Evolutionary conservation across 37 sponge, comb jelly and placozoan species (phyloP), one percentile per base, ranked within the genome.

Genomic region (Sycon ciliatum): DNA sequence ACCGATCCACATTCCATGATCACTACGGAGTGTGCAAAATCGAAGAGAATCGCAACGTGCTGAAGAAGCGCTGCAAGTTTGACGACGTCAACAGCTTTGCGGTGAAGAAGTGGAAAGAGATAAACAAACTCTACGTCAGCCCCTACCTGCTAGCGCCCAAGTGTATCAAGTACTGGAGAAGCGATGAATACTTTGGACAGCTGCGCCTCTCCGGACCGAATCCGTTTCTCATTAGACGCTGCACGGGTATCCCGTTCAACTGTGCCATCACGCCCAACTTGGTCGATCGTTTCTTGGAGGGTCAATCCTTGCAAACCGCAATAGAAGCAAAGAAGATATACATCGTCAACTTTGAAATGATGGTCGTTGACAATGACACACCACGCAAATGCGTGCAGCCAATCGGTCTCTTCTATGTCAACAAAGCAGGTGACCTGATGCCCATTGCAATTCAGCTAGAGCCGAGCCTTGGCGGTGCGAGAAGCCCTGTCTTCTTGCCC

Each of bases 391-490:
- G n/a, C n/a, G n/a, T n/a, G n/a, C n/a, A n/a, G n/a, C 85, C 85
- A 26, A 29, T 75, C 5, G 69, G 80, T 46, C 74, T 85, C 1
- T 68, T 85, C 37, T 80, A 85, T 56, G 81, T 85, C 31, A 85
- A 76, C 28, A 38, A 53, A 3, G 24, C 11, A 6, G 52, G 40
- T 3, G 34, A 76, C 1, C 62, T 80, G 34, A 49, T 76, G 4
- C 85, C 85, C 0, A 85, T 85, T 57, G 85, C 85, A 29, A 85
- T 85, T n/a, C 85, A 85, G 64, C 80, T 85, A 54, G 69, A 80
- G 74, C 76, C 73, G 7, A n/a, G n/a, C n/a, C n/a, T n/a, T n/a
- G n/a, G n/a, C n/a, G 77, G 73, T 32, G 67, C 60, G 11, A 67
- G 49, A 3, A 82, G 77, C 56, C 83, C 80, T 6, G 80, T 85